Conservation (phyloP, 2,888 invertebrate genomes). For the Drosophila niveifrons region DNA sequence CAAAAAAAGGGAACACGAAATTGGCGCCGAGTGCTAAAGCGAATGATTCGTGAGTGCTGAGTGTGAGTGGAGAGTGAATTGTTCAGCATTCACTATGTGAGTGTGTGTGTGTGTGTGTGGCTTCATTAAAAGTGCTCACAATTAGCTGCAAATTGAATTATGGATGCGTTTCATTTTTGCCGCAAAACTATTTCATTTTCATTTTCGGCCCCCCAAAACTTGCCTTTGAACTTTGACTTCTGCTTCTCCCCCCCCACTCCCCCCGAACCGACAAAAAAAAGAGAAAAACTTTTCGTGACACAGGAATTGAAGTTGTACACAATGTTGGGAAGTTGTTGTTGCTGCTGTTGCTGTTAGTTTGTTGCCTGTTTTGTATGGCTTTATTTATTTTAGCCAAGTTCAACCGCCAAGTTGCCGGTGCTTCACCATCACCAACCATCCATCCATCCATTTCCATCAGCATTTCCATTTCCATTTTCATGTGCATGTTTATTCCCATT, state of each 20-base stretch:
- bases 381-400: conserved; percentile 79
- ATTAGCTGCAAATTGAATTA: conserved; percentile 77
- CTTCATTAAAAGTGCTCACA: conserved; percentile 66
- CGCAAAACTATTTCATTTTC: conserved; percentile 70
- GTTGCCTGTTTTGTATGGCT: conserved; percentile 65
- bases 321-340: conserved; percentile 31
- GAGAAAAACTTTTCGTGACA: conserved; percentile 48
- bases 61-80: not conserved
- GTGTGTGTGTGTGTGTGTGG: not conserved
- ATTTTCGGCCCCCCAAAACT: conserved; percentile 58
- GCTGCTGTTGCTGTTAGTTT: conserved; percentile 25
- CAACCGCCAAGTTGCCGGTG: conserved; percentile 50
- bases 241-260: not conserved
- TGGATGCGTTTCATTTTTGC: conserved; percentile 52
- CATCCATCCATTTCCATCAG: conserved; percentile 55
- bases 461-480: conserved; percentile 56
- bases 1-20: conserved; percentile 52
- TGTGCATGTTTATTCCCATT: conserved; percentile 36
- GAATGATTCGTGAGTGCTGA: not conserved
- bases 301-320: conserved; percentile 56
- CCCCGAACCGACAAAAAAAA: not conserved
- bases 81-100: not conserved
- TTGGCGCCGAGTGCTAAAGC: conserved; percentile 30
- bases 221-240: not conserved
- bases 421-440: not conserved